Evolutionary conservation across 2,113 vertebrate species (phyloP), one percentile per base, ranked within the genome.

Genomic region (Misgurnus mizolepis): DNA sequence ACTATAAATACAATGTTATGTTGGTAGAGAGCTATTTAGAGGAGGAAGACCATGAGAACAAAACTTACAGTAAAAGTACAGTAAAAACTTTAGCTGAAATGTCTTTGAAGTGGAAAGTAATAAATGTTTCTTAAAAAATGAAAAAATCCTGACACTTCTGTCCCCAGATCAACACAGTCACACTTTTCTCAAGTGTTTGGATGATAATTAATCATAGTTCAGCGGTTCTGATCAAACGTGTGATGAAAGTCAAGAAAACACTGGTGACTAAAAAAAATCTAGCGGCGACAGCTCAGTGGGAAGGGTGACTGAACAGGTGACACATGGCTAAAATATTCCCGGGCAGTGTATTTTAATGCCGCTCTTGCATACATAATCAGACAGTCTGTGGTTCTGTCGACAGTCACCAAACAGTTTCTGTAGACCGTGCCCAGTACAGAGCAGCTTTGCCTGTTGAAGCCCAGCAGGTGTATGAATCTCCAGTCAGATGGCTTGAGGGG

Each of bases 401-500:
- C 40, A 49, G 18, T 61, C 18, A 49, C 27, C 47, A 47, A 62
- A 49, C 14, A 49, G 39, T 62, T 47, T 64, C 40, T 75, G 58
- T 75, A 41, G 34, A 62, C 12, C 12, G 1, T 39, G 43, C 18
- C 12, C 41, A 22, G 14, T 43, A 49, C 7, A 17, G 72, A 62
- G 72, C 72, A 75, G 72, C 72, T 75, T 90, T 91, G 92, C 89
- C 91, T 89, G 85, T 83, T 89, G 87, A 83, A 82, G 70, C 67
- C 88, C 90, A 90, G 85, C 90, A 93, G 91, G 92, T 93, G 91
- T 88, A 90, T 87, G 62, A 84, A 83, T 73, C 50, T 86, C 83
- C 85, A 88, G 86, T 92, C 91, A 93, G 91, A 92, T 92, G 92
- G 90, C 90, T 90, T 91, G 91, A 92, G 92, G 91, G 90, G 92